Percentiles rank a stretch among this genome's conserved stretches.
phyloP scores from a whole-genome alignment of 1,140 invertebrate genomes.

The Stratiolaelaps scimitus region DNA sequence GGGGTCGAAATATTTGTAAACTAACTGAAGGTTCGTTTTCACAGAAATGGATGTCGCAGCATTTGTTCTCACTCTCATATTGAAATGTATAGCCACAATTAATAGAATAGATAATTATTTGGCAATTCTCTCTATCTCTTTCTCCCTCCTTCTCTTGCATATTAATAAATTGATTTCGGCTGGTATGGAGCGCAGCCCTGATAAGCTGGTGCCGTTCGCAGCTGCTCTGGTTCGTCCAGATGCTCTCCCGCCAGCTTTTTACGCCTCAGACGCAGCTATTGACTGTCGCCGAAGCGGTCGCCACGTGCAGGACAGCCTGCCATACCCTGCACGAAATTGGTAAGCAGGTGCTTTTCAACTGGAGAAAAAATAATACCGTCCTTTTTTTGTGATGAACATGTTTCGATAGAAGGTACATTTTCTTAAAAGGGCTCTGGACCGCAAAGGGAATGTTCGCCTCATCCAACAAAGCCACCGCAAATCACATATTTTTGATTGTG shows the following conservation, averaged over 20 bases:
- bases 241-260: conserved; percentile 80
- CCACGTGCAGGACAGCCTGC: conserved; percentile 59
- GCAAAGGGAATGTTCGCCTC: no score
- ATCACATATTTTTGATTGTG: conserved; percentile 31
- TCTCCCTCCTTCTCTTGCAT: neutral
- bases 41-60: no score
- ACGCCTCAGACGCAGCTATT: conserved; percentile 70
- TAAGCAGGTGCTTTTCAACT: conserved; percentile 35
- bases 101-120: neutral
- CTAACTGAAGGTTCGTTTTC: no score
- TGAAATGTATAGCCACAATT: no score
- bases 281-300: conserved; percentile 71
- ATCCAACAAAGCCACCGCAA: no score
- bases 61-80: no score
- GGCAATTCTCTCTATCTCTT: neutral
- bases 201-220: conserved; percentile 82
- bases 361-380: no score
- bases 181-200: conserved; percentile 51
- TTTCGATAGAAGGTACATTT: no score
- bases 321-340: conserved; percentile 47
- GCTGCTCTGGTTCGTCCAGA: conserved; percentile 60
- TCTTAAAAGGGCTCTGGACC: no score
- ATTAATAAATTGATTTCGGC: conserved; percentile 28
- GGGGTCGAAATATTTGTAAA: no score
- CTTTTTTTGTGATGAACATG: no score